Conservation (phyloP, 2,797 vertebrate genomes). For the Saxicola maurus region DNA sequence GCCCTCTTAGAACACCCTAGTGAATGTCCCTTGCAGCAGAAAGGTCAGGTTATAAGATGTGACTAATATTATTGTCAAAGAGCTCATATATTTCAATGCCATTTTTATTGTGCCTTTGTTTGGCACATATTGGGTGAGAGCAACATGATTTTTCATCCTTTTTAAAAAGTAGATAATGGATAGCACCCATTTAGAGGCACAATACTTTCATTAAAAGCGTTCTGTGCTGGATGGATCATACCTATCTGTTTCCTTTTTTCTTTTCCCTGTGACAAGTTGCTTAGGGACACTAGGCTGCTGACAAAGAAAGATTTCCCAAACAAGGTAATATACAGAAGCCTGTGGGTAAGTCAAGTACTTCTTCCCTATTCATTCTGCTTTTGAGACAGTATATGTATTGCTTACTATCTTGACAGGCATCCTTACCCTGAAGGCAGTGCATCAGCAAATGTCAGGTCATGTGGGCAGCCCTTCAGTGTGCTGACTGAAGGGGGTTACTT, state of each 20-base stretch:
- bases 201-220: conserved; percentile 58
- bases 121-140: conserved; percentile 29
- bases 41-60: conserved; percentile 60
- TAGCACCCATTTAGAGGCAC: conserved; percentile 38
- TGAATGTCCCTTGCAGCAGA: conserved; percentile 43
- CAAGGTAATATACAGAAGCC: background rate
- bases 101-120: conserved; percentile 54
- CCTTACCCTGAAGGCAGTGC: background rate
- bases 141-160: conserved; percentile 49
- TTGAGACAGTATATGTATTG: background rate
- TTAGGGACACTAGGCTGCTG: conserved; percentile 18
- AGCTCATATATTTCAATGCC: conserved; percentile 55
- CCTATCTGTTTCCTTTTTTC: background rate
- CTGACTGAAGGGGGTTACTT: background rate
- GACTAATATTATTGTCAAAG: conserved; percentile 53
- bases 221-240: conserved; percentile 37
- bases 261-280: background rate
- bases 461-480: background rate
- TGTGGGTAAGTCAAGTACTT: conserved; percentile 5
- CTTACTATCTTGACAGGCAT: conserved; percentile 5
- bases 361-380: background rate
- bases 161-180: conserved; percentile 40
- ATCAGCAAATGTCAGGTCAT: background rate
- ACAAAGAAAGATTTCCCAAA: conserved; percentile 47
- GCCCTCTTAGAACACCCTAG: conserved; percentile 44